These are phyloP conservation scores for Dryadula phaetusa DNA, from an alignment of 2,888 invertebrate genomes.

Conservation along the genomic window DNA sequence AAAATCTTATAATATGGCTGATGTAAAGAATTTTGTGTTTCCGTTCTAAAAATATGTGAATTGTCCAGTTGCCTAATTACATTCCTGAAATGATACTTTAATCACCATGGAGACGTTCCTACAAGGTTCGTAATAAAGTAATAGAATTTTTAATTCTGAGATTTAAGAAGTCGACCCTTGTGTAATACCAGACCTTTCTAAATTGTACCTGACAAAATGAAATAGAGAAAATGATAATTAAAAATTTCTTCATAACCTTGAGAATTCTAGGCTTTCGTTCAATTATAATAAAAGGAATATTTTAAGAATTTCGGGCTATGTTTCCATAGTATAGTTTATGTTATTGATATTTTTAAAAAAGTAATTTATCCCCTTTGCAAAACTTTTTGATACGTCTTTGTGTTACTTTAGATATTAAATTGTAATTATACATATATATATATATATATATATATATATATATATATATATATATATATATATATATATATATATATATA, in stretches of 20 bases:
- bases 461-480: too few species aligned
- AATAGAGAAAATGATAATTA: constrained; percentile 40
- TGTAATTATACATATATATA: too few species aligned
- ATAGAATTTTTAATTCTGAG: constrained; percentile 1
- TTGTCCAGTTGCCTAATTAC: background rate
- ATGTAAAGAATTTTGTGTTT: background rate
- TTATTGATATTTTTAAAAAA: too few species aligned
- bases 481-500: too few species aligned
- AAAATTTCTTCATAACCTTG: constrained; percentile 40
- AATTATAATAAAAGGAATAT: constrained; percentile 29
- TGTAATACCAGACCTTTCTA: constrained; percentile 17
- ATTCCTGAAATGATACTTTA: background rate
- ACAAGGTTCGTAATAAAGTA: constrained; percentile 5
- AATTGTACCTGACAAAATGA: constrained; percentile 19
- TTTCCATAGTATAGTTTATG: too few species aligned
- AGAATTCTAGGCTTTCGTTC: constrained; percentile 27
- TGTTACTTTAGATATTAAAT: too few species aligned
- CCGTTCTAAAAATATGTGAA: background rate
- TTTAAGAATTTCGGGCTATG: background rate
- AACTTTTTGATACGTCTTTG: too few species aligned
- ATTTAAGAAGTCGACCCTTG: constrained; percentile 20
- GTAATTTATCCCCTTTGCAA: too few species aligned
- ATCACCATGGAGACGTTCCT: background rate
- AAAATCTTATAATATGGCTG: too few species aligned
- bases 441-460: too few species aligned